Evolutionary conservation across 2,888 invertebrate species (phyloP).

Genomic region (Sthenelais limicola): DNA sequence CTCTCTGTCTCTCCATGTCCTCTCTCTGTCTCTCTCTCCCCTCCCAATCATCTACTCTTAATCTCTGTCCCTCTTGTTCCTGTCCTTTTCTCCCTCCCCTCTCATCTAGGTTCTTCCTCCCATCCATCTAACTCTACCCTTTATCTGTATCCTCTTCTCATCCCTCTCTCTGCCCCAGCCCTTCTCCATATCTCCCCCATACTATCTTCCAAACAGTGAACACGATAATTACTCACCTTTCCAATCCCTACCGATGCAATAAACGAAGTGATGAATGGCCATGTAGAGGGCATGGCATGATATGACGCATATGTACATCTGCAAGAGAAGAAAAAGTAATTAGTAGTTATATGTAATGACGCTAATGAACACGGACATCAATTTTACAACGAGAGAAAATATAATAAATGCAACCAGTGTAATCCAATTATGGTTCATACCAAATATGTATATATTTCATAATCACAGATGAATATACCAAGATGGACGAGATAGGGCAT

Average conservation of each 20-base stretch:
- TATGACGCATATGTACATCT: slow-evolving; percentile 98
- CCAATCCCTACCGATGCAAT: slow-evolving; percentile 95
- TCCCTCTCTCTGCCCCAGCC: no score
- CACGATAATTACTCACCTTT: slow-evolving; percentile 74
- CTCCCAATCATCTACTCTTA: not conserved
- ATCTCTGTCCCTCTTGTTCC: not conserved
- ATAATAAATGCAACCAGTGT: not conserved
- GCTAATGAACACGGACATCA: not conserved
- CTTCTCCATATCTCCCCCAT: not conserved
- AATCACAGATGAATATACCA: not conserved
- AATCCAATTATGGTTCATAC: slow-evolving; percentile 15
- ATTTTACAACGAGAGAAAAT: not conserved
- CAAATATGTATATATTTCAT: not conserved
- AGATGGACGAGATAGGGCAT: no score
- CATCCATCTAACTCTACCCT: not conserved
- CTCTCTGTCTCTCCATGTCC: not conserved
- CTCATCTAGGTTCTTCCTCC: not conserved
- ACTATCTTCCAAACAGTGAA: not conserved
- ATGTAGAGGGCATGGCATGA: slow-evolving; percentile 94
- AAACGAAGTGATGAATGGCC: slow-evolving; percentile 92
- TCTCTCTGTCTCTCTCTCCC: not conserved
- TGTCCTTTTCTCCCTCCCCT: slow-evolving; percentile 6
- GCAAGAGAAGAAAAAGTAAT: slow-evolving; percentile 58
- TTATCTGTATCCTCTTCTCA: not conserved
- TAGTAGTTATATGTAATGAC: no score